A percentile compares a stretch with the other conserved stretches of the same genome.
Evolutionary conservation across 2,888 invertebrate genomes (phyloP).

Genomic region (Rotaria sp.): DNA sequence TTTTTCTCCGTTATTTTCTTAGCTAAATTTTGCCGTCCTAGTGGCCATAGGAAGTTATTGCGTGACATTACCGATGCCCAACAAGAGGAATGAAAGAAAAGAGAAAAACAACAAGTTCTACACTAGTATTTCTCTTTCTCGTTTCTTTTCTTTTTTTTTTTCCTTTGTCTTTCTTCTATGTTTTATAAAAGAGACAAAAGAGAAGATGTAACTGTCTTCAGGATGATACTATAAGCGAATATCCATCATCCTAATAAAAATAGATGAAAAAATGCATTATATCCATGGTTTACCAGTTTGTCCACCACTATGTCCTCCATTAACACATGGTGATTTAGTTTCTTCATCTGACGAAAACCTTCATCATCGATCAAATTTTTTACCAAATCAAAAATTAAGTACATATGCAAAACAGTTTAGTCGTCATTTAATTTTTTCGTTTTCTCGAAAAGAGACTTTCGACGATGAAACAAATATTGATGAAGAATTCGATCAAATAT

Average conservation of each 20-base stretch:
- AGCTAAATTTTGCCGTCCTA: background rate
- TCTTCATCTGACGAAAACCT: background rate
- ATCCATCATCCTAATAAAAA: background rate
- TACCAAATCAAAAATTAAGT: background rate
- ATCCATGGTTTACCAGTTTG: background rate
- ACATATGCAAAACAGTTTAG: background rate
- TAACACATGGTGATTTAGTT: background rate
- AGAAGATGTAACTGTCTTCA: background rate
- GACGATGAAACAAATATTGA: background rate
- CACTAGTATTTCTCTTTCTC: background rate
- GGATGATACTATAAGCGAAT: background rate
- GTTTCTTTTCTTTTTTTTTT: background rate
- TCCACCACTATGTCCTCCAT: constrained; percentile 8
- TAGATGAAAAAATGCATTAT: background rate
- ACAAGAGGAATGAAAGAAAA: background rate
- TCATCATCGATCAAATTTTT: background rate
- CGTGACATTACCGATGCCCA: background rate
- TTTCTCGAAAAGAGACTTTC: background rate
- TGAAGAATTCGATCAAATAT: constrained; percentile 26
- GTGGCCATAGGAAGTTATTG: background rate
- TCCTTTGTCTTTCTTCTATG: background rate
- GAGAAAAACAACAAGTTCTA: constrained; percentile 4
- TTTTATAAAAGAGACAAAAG: background rate
- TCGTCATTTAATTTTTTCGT: constrained; percentile 1
- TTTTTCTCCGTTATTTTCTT: background rate